phyloP scores from a whole-genome alignment of 2,113 vertebrate species.

The Sphaerodactylus townsendi region DNA sequence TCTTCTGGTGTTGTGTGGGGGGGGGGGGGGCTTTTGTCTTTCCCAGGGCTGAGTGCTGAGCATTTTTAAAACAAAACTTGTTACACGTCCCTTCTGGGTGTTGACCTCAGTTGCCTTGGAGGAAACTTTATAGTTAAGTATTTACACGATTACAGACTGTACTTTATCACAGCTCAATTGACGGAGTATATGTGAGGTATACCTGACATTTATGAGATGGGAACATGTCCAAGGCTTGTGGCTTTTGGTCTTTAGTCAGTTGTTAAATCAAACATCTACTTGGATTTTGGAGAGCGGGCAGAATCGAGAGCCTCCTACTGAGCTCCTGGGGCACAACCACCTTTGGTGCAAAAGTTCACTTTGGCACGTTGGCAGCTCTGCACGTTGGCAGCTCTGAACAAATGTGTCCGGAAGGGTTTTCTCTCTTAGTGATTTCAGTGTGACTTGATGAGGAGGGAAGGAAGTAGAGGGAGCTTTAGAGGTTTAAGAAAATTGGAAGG shows the following conservation, averaged over 20 bases:
- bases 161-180: not conserved
- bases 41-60: not conserved
- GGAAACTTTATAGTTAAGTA: not conserved
- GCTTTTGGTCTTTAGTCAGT: conserved; percentile 3
- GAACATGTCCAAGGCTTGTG: not conserved
- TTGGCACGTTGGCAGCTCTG: no score
- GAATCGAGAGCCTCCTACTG: not conserved
- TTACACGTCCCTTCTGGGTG: not conserved
- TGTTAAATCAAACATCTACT: not conserved
- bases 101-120: not conserved
- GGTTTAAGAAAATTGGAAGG: not conserved
- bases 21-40: no score
- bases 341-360: conserved; percentile 1
- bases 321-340: not conserved
- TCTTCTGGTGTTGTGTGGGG: no score
- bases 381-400: not conserved
- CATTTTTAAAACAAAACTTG: not conserved
- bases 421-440: not conserved
- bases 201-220: not conserved
- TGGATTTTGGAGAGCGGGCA: not conserved
- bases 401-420: not conserved
- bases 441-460: not conserved
- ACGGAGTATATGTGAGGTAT: not conserved
- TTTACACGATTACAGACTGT: not conserved
- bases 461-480: not conserved